phyloP scores from a whole-genome alignment of 2,888 invertebrate genomes.

The Nycteola revayana region DNA sequence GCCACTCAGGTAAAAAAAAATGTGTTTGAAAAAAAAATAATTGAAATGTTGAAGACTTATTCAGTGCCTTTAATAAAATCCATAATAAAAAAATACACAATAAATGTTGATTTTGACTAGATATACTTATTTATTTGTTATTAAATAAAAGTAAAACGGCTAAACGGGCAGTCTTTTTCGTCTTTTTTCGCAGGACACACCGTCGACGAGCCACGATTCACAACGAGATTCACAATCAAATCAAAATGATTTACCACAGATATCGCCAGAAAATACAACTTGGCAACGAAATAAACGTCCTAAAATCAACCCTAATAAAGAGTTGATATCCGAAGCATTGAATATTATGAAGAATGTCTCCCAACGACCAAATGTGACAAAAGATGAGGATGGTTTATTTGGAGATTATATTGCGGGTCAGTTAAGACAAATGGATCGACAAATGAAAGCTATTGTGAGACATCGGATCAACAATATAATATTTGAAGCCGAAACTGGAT shows the following conservation, averaged over 20 bases:
- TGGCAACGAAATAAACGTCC: conserved; percentile 17
- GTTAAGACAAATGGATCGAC: conserved; percentile 17
- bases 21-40: conserved; percentile 3
- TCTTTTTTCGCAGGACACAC: conserved; percentile 10
- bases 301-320: conserved; percentile 17
- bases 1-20: conserved; percentile 5
- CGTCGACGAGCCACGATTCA: conserved; percentile 7
- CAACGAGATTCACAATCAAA: conserved; percentile 13
- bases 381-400: conserved; percentile 24
- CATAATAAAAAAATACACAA: conserved; percentile 11
- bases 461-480: conserved; percentile 26
- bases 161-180: conserved; percentile 7
- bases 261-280: conserved; percentile 7
- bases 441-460: conserved; percentile 19
- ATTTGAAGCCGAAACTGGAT: conserved; percentile 26
- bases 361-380: conserved; percentile 17
- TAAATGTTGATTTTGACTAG: conserved; percentile 13
- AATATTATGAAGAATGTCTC: conserved; percentile 21
- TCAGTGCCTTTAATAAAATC: conserved; percentile 8
- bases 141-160: conserved; percentile 7
- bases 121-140: conserved; percentile 12
- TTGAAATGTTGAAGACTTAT: conserved; percentile 6
- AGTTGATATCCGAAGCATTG: conserved; percentile 19
- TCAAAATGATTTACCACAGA: conserved; percentile 17
- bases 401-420: conserved; percentile 24